These are phyloP conservation scores for Zophobas morio DNA, from an alignment of 1,140 invertebrate genomes.

Conservation along the genomic window DNA sequence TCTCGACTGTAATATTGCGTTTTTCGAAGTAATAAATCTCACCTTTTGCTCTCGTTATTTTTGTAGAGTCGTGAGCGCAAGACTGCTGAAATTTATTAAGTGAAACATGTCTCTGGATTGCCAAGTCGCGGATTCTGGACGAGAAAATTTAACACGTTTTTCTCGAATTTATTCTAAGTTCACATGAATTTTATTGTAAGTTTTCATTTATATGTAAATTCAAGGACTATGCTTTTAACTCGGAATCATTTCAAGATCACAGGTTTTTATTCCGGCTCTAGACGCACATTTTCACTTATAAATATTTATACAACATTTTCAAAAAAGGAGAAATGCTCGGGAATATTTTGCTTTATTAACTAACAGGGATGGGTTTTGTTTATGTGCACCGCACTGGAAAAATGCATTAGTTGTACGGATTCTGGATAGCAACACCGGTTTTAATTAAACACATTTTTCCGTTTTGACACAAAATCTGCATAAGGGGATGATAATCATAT, in stretches of 20 bases:
- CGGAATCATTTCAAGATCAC: constrained; percentile 50
- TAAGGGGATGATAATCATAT: too few relatives aligned
- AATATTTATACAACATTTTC: constrained; percentile 45
- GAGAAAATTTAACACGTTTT: constrained; percentile 36
- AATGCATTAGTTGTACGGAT: too few relatives aligned
- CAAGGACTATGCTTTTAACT: constrained; percentile 52
- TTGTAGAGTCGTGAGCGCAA: constrained; percentile 7
- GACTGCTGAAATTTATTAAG: constrained; percentile 29
- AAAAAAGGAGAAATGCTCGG: not conserved
- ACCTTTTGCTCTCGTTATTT: constrained; percentile 29
- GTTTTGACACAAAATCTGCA: too few relatives aligned
- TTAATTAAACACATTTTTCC: too few relatives aligned
- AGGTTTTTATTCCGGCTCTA: constrained; percentile 50
- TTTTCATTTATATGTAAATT: constrained; percentile 57
- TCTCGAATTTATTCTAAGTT: constrained; percentile 36
- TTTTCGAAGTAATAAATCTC: constrained; percentile 31
- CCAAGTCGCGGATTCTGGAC: constrained; percentile 7
- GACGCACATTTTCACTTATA: constrained; percentile 32
- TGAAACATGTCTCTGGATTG: constrained; percentile 31
- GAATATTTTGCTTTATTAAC: too few relatives aligned
- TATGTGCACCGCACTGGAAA: too few relatives aligned
- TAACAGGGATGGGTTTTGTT: too few relatives aligned
- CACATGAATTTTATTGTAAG: constrained; percentile 50
- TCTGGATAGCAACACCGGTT: too few relatives aligned
- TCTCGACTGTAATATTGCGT: constrained; percentile 40